These are phyloP conservation scores for Macaca mulatta DNA, from an alignment of 2,113 vertebrate genomes.

Conservation along the genomic window DNA sequence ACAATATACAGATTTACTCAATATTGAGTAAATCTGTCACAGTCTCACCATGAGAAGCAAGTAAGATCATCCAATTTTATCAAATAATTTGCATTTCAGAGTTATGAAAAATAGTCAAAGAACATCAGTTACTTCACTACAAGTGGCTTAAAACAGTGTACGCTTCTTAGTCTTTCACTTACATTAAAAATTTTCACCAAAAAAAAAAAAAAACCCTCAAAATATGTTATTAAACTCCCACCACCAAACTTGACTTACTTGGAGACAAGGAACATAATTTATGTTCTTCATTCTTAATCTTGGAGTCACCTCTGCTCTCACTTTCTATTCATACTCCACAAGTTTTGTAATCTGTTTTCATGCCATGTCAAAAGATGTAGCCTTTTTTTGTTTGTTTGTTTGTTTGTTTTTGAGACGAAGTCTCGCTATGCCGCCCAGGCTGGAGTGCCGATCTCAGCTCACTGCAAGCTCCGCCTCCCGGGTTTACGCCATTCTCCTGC, in stretches of 20 bases:
- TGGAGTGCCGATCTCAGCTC: too few relatives aligned
- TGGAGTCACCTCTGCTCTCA: background rate
- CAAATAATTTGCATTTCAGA: constrained; percentile 3
- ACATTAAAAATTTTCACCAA: background rate
- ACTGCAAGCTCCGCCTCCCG: too few relatives aligned
- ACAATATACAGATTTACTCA: background rate
- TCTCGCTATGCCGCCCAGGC: too few relatives aligned
- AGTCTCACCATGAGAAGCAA: background rate
- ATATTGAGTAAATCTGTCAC: background rate
- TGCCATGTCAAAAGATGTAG: background rate
- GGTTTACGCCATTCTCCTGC: too few relatives aligned
- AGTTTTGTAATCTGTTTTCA: background rate
- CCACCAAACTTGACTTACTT: background rate
- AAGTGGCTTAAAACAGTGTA: background rate
- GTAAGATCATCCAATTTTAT: background rate
- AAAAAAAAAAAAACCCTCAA: background rate
- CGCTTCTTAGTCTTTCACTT: background rate
- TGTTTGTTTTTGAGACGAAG: too few relatives aligned
- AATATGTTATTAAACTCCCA: background rate
- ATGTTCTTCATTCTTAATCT: background rate
- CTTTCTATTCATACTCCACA: background rate
- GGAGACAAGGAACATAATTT: background rate
- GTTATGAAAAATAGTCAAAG: background rate
- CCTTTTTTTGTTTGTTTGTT: background rate
- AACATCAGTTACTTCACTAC: background rate